These are phyloP conservation scores for Tympanuchus pallidicinctus DNA, from an alignment of 2,113 vertebrate genomes.

Conservation along the genomic window DNA sequence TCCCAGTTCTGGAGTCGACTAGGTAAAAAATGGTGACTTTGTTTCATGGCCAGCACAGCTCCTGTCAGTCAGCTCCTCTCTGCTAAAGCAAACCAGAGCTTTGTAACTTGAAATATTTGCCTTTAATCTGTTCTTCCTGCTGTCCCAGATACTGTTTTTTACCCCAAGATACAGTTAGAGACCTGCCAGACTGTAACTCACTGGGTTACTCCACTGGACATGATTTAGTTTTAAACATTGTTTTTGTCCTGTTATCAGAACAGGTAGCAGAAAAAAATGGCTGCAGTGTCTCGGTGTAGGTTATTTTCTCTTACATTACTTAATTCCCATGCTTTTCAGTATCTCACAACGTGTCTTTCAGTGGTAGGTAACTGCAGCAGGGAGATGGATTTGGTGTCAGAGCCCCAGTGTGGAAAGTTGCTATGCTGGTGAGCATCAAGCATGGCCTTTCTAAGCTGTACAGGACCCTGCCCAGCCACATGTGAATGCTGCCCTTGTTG, in stretches of 20 bases:
- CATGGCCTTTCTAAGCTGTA: neutral
- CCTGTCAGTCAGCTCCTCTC: neutral
- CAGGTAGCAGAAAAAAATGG: neutral
- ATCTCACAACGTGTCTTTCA: neutral
- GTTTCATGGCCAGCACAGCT: fast-evolving
- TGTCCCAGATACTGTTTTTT: neutral
- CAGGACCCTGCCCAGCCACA: neutral
- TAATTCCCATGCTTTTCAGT: neutral
- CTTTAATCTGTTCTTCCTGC: neutral
- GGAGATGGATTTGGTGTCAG: neutral
- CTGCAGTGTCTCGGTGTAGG: neutral
- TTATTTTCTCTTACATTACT: neutral
- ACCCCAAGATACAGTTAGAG: neutral
- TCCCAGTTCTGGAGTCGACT: neutral
- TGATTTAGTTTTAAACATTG: neutral
- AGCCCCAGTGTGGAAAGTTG: neutral
- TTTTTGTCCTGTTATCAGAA: neutral
- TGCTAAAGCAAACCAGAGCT: neutral
- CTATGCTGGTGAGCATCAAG: neutral
- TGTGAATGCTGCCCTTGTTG: neutral
- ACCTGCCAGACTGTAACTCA: neutral
- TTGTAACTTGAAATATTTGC: neutral
- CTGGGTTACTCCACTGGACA: neutral
- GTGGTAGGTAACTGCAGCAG: neutral
- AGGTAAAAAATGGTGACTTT: neutral